Conservation (phyloP, 2,797 vertebrate genomes). For the Setipinna tenuifilis region DNA sequence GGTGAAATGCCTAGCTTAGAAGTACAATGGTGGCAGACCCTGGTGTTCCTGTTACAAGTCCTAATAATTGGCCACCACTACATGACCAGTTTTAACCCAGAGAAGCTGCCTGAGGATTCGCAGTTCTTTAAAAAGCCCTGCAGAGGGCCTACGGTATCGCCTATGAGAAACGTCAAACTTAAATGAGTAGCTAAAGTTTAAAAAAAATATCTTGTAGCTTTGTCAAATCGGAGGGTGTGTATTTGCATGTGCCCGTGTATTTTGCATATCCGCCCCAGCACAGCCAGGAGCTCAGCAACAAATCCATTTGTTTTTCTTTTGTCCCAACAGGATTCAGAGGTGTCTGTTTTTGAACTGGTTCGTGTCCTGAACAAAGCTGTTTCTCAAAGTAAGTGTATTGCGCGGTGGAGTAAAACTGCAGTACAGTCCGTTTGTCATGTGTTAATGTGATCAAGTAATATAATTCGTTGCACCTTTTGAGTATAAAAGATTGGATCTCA, state of each 20-base stretch:
- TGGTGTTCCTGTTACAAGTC: no score
- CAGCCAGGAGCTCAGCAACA: not conserved
- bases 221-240: not conserved
- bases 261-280: not conserved
- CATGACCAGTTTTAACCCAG: no score
- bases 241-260: not conserved
- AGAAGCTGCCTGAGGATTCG: no score
- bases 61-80: no score
- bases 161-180: no score
- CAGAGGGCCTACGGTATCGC: no score
- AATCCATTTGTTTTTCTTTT: not conserved
- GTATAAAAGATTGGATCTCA: not conserved
- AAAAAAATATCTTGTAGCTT: no score
- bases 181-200: no score
- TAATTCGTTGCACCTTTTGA: not conserved
- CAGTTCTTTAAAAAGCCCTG: no score
- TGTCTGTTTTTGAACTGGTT: conserved; percentile 84
- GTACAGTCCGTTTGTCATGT: not conserved
- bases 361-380: conserved; percentile 82
- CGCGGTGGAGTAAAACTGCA: not conserved
- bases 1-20: no score
- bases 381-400: conserved; percentile 78
- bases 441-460: not conserved
- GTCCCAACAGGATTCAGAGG: conserved; percentile 79
- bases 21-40: no score